Evolutionary conservation across 1,140 invertebrate species (phyloP), one percentile per base, ranked within the genome.

Genomic region (Agrypnia vestita): DNA sequence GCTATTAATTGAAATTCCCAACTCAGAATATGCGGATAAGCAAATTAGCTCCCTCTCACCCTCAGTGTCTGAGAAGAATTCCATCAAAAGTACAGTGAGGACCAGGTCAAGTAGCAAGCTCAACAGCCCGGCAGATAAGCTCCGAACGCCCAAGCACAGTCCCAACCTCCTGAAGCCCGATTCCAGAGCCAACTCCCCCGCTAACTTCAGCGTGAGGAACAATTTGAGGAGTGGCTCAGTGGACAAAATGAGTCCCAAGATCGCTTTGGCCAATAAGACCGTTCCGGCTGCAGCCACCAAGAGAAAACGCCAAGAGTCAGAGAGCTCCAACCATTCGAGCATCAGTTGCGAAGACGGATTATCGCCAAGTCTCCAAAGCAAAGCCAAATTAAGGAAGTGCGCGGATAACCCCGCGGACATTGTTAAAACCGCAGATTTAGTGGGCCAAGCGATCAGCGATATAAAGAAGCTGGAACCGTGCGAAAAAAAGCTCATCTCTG

Each of bases 1-100:
- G 84, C 88, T 95, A 71, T 88, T 94, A 0, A 95, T 95, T 82
- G 94, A 95, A 84, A 96, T 95, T 79, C 95, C 95, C 4, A 90
- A 91, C 72, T 85, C 86, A 6, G 92, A 93, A 43, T 90, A 88
- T 67, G 87, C 86, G 13, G 90, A 91, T 9, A 92, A 92, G 76
- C 86, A 91, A 76, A 90, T 90, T 3, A 85, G 87, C 80, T 89
- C 89, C 6, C 86, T 87, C n/a, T 89, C 88, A 0, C 89, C 88
- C 3, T 88, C 88, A 0, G 84, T 87, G 13, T 83, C 88, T 7
- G 88, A 89, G 73, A 84, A 88, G 51, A 81, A 47, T 56, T 87
- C 87, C 13, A 86, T 88, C 35, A 84, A 89, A 25, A 87, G 86
- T 67, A 88, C 88, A 11, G 90, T 94, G 13, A 88, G 94, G 13